Evolutionary conservation across 2,113 vertebrate species (phyloP), one percentile per base, ranked within the genome.

Genomic region (Macquaria australasica): DNA sequence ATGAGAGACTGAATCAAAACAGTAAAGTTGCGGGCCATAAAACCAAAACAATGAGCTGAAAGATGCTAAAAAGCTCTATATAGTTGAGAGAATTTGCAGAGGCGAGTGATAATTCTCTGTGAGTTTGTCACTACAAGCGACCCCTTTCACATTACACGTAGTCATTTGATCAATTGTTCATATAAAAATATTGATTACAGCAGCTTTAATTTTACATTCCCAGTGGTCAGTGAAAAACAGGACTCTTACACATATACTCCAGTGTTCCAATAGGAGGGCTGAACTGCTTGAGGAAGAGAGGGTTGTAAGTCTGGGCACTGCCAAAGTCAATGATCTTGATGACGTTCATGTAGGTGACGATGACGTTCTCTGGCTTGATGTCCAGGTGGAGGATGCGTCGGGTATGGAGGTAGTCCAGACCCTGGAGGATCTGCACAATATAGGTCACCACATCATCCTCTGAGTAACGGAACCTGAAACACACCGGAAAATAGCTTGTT

Each of bases 301-400:
- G 98, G 81, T 97, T 98, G 92, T 98, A 99, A 50, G 92, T 97
- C 91, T 98, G 98, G 74, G 98, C 97, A 0, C 96, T 98, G 88
- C 98, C 98, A 0, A 99, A 99, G 93, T 99, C 98, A 0, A 99
- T 97, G 43, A 99, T 98, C 95, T 99, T 99, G 84, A 99, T 95
- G 43, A 95, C 84, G 0, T 99, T 99, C 94, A 96, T 96, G 83
- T 96, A 93, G 0, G 97, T 97, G 92, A 99, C 85, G 0, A 99
- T 92, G 53, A 99, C 66, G 79, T 99, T 99, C 87, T 99, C 98
- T 0, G 98, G 97, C 88, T 99, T 99, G 91, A 99, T 97, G 93
- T 99, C 98, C 1, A 99, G 95, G 90, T 99, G 98, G 50, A 99
- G 96, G 9, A 99, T 97, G 18, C 95, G 97, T 50, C 92, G 95